phyloP scores from a whole-genome alignment of 2,113 vertebrate genomes.

The Tapirus terrestris region DNA sequence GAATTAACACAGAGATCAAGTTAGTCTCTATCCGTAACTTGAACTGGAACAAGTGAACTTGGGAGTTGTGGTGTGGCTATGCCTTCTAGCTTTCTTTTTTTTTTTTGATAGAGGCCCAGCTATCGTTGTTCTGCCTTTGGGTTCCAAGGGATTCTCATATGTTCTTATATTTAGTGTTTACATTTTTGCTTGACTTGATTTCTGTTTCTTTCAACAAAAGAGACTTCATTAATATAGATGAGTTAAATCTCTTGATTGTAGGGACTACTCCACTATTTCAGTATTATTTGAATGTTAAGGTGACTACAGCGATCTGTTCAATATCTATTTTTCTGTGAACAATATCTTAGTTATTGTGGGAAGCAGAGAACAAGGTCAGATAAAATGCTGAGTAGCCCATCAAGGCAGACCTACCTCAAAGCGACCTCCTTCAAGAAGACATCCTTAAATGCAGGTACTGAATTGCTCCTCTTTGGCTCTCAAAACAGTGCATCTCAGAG shows the following conservation, averaged over 20 bases:
- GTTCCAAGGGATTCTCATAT: neutral
- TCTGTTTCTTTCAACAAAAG: neutral
- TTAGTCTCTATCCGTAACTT: neutral
- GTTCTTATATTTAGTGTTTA: neutral
- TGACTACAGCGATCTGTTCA: neutral
- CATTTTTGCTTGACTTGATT: neutral
- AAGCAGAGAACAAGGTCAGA: neutral
- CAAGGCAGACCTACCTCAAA: neutral
- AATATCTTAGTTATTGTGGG: neutral
- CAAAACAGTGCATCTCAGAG: neutral
- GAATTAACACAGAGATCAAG: neutral
- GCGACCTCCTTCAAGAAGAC: neutral
- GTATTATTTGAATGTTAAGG: neutral
- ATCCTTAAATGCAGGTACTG: neutral
- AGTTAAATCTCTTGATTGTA: neutral
- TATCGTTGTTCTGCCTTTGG: neutral
- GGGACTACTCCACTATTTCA: neutral
- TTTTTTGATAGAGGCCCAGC: neutral
- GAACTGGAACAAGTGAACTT: neutral
- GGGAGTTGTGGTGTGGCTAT: neutral
- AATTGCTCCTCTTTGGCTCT: neutral
- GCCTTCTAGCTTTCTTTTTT: neutral
- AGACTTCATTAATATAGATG: neutral
- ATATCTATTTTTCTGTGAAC: neutral
- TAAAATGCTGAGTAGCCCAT: neutral